Evolutionary conservation across 1,140 invertebrate genomes (phyloP).

Genomic region (Rhynchophorus ferrugineus): DNA sequence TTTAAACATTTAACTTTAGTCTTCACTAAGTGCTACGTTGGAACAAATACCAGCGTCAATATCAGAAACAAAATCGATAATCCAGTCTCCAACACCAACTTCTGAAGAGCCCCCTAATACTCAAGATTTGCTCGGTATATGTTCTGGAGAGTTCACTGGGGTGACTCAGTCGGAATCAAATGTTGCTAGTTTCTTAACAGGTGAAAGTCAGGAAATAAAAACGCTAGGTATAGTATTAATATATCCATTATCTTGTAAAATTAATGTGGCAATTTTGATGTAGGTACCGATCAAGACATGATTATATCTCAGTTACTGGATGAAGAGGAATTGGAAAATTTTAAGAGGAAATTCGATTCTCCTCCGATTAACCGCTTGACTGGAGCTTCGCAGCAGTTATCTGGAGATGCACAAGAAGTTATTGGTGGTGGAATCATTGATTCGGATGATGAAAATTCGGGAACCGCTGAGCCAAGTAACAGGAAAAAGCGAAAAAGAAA

Average conservation of each 20-base stretch:
- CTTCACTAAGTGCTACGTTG: too few species aligned
- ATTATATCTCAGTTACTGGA: slow-evolving; percentile 36
- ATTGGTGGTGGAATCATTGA: slow-evolving; percentile 28
- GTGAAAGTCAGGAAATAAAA: slow-evolving; percentile 27
- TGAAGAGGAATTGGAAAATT: slow-evolving; percentile 36
- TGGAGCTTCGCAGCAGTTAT: too few species aligned
- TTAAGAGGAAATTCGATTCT: slow-evolving; percentile 37
- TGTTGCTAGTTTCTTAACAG: not conserved
- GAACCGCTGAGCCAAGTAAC: slow-evolving; percentile 18
- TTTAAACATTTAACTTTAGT: too few species aligned
- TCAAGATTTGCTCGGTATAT: slow-evolving; percentile 35
- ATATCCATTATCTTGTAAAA: too few species aligned
- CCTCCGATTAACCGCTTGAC: slow-evolving; percentile 12
- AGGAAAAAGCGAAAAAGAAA: slow-evolving; percentile 26
- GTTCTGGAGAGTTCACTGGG: slow-evolving; percentile 36
- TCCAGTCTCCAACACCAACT: too few species aligned
- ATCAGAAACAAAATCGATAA: too few species aligned
- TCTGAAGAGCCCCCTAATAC: slow-evolving; percentile 22
- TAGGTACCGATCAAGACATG: slow-evolving; percentile 32
- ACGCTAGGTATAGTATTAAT: slow-evolving; percentile 12
- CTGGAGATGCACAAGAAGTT: slow-evolving; percentile 27
- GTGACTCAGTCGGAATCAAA: slow-evolving; percentile 14
- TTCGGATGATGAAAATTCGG: slow-evolving; percentile 32
- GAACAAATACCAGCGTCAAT: too few species aligned
- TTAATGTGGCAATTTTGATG: too few species aligned